phyloP scores from a whole-genome alignment of 2,888 invertebrate species.

The Leistus spinibarbis region DNA sequence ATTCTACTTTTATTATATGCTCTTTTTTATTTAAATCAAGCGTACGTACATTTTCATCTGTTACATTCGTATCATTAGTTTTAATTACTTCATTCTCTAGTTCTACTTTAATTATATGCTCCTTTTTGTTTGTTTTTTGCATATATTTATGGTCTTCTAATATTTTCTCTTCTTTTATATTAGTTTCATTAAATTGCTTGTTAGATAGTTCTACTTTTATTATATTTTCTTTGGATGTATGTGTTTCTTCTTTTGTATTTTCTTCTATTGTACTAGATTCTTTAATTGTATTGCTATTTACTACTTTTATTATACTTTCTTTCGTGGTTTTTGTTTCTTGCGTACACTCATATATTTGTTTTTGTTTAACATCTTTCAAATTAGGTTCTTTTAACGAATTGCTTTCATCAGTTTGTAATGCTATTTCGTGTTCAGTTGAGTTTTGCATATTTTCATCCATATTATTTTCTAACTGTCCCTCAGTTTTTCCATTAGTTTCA shows the following conservation, averaged over 20 bases:
- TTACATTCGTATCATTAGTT: background rate
- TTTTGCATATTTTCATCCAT: background rate
- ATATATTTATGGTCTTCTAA: background rate
- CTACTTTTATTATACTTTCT: background rate
- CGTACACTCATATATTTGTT: background rate
- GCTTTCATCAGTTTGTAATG: background rate
- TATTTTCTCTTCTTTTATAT: background rate
- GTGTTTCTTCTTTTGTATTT: background rate
- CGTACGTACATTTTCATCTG: background rate
- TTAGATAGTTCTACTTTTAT: background rate
- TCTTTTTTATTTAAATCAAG: background rate
- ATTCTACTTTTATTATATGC: background rate
- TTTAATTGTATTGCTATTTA: constrained; percentile 12
- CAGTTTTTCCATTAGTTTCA: too few relatives aligned
- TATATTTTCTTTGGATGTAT: background rate
- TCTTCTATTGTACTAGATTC: constrained; percentile 18
- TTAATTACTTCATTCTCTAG: background rate
- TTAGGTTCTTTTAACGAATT: background rate
- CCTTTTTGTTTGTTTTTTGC: background rate
- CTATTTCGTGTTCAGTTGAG: background rate
- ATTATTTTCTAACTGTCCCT: background rate
- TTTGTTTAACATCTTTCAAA: background rate
- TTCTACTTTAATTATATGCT: background rate
- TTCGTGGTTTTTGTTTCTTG: background rate
- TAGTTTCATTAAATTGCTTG: background rate